These are phyloP conservation scores for Halcyon malimbica DNA, from an alignment of 2,113 vertebrate species.

Conservation along the genomic window DNA sequence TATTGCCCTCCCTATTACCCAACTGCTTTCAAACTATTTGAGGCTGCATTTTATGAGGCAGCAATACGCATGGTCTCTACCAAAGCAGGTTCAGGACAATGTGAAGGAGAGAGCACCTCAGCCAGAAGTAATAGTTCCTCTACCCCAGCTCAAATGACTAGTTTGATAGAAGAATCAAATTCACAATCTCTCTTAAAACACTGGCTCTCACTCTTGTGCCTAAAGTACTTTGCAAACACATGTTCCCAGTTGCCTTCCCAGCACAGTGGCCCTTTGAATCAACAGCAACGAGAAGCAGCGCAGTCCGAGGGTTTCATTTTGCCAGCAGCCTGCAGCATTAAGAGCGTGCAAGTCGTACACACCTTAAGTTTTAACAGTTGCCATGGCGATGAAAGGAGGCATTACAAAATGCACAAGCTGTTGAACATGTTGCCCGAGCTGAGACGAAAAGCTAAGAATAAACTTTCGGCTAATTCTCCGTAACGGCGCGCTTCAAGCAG, in stretches of 20 bases:
- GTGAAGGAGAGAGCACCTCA: not conserved
- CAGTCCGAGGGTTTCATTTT: constrained; percentile 36
- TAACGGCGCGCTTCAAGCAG: constrained; percentile 41
- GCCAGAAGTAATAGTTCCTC: not conserved
- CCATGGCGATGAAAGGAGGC: constrained; percentile 76
- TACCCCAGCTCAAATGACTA: not conserved
- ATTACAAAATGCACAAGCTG: constrained; percentile 82
- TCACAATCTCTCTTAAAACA: not conserved
- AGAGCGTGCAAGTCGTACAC: constrained; percentile 45
- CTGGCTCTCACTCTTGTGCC: not conserved
- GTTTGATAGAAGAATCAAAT: not conserved
- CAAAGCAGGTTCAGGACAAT: accelerated
- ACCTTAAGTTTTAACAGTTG: constrained; percentile 80
- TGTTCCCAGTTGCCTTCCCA: constrained; percentile 38
- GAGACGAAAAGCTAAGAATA: constrained; percentile 78
- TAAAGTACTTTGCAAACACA: constrained; percentile 23
- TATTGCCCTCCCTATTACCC: not conserved
- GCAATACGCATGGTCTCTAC: not conserved
- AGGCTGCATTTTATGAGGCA: not conserved
- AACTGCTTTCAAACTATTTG: not conserved
- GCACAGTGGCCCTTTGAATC: constrained; percentile 18
- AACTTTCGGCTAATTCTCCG: constrained; percentile 74
- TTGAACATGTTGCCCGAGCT: constrained; percentile 76
- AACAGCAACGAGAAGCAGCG: not conserved
- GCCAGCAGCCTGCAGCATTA: constrained; percentile 58